Evolutionary conservation across 2,888 invertebrate species (phyloP).

Genomic region (Athrips mouffetella): DNA sequence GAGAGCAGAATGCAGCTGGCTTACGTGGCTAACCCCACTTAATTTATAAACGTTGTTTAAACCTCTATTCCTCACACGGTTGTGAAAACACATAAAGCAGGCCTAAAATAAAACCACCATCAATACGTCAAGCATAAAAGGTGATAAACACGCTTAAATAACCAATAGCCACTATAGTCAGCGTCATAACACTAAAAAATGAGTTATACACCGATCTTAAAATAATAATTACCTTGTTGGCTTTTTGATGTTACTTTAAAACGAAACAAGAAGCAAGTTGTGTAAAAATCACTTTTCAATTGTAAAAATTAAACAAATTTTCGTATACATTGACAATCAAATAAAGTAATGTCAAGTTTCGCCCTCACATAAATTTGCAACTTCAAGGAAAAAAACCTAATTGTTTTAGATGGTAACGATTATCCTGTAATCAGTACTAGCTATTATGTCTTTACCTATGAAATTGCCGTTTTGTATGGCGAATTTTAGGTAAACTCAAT

Average conservation of each 20-base stretch:
- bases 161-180: conserved; percentile 3
- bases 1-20: not conserved
- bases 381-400: too few species aligned
- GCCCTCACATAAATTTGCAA: too few species aligned
- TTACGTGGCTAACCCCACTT: not conserved
- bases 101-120: conserved; percentile 50
- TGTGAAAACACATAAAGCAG: conserved; percentile 61
- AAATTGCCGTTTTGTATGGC: too few species aligned
- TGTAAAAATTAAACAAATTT: not conserved
- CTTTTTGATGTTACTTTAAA: not conserved
- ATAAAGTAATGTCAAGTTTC: too few species aligned
- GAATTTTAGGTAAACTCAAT: too few species aligned
- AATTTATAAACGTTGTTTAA: not conserved
- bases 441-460: too few species aligned
- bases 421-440: too few species aligned
- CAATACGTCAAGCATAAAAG: conserved; percentile 49
- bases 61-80: conserved; percentile 32
- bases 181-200: not conserved
- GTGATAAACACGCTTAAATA: conserved; percentile 48
- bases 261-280: conserved; percentile 12
- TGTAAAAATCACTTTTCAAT: too few species aligned
- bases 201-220: not conserved
- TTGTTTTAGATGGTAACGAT: too few species aligned
- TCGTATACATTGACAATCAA: too few species aligned
- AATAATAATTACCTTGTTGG: conserved; percentile 7